Conservation (phyloP, 2,797 vertebrate genomes). For the Ataeniobius toweri region DNA sequence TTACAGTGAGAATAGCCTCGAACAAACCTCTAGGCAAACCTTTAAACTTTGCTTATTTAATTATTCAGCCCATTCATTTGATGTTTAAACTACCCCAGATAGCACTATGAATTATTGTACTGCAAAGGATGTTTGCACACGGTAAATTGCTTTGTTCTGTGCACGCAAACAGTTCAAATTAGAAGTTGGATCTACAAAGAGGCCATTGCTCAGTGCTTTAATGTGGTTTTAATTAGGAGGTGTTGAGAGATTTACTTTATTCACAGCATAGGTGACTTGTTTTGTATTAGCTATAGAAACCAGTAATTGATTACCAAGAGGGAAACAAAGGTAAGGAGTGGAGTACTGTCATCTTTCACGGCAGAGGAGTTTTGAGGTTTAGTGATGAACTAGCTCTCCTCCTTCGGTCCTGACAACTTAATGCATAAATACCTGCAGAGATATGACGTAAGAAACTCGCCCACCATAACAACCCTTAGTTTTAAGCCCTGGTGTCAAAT, state of each 20-base stretch:
- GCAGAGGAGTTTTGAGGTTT: conserved; percentile 41
- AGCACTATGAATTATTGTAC: conserved; percentile 75
- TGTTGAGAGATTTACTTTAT: conserved; percentile 69
- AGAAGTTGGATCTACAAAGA: conserved; percentile 74
- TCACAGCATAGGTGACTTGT: conserved; percentile 62
- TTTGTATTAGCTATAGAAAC: conserved; percentile 66
- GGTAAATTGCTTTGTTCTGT: conserved; percentile 79
- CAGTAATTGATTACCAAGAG: conserved; percentile 78
- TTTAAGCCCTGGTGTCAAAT: conserved; percentile 56
- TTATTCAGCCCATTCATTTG: conserved; percentile 79
- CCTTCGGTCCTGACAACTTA: conserved; percentile 31
- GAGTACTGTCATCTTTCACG: conserved; percentile 55
- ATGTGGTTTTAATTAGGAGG: conserved; percentile 81
- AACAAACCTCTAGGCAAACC: conserved; percentile 67
- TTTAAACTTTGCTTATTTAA: conserved; percentile 74
- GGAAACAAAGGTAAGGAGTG: conserved; percentile 73
- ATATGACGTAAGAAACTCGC: conserved; percentile 46
- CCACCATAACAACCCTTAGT: conserved; percentile 44
- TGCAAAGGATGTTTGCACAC: conserved; percentile 73
- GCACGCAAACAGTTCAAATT: conserved; percentile 76
- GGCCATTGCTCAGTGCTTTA: conserved; percentile 73
- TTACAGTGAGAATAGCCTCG: conserved; percentile 69
- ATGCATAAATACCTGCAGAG: conserved; percentile 40
- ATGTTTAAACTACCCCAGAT: conserved; percentile 74
- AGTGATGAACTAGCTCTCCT: conserved; percentile 27